Percentiles rank a stretch among this genome's conserved stretches.
Conservation (phyloP, 2,797 vertebrate species). For the Argentina silus region DNA sequence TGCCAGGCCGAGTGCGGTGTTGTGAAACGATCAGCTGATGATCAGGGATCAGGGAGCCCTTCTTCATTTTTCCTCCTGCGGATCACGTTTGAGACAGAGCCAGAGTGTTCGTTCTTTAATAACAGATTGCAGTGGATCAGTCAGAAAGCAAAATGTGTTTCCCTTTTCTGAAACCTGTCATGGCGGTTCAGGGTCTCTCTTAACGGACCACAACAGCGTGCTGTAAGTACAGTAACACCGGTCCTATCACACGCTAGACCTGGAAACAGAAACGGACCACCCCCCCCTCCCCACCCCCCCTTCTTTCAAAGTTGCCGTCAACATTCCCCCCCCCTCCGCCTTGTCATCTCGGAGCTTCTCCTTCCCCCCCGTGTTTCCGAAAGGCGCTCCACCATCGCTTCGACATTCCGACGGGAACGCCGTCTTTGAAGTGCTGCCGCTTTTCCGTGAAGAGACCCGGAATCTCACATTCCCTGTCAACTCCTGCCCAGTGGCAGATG, state of each 20-base stretch:
- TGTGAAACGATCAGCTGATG: too few species aligned
- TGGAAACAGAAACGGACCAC: not conserved
- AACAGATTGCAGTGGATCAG: too few species aligned
- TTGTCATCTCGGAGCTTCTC: slow-evolving; percentile 30
- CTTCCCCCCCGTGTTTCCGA: slow-evolving; percentile 1
- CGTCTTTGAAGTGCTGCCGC: slow-evolving; percentile 50
- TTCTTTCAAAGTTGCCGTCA: slow-evolving; percentile 40
- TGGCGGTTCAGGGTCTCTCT: too few species aligned
- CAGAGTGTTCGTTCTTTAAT: too few species aligned
- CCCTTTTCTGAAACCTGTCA: slow-evolving; percentile 5
- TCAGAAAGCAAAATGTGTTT: too few species aligned
- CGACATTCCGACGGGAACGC: slow-evolving; percentile 36
- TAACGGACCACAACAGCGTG: too few species aligned
- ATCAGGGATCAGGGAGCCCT: too few species aligned
- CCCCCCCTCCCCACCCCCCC: slow-evolving; percentile 28
- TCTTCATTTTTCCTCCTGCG: too few species aligned
- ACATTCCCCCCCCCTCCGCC: slow-evolving; percentile 29
- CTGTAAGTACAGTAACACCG: not conserved
- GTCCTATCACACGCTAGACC: not conserved
- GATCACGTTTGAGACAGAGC: too few species aligned
- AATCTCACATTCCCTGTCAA: slow-evolving; percentile 65
- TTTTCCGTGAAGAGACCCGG: slow-evolving; percentile 50
- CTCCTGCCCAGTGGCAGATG: slow-evolving; percentile 65
- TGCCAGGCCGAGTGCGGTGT: too few species aligned
- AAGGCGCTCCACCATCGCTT: not conserved